Conservation (phyloP, 2,797 vertebrate genomes). For the Neopelma chrysocephalum region DNA sequence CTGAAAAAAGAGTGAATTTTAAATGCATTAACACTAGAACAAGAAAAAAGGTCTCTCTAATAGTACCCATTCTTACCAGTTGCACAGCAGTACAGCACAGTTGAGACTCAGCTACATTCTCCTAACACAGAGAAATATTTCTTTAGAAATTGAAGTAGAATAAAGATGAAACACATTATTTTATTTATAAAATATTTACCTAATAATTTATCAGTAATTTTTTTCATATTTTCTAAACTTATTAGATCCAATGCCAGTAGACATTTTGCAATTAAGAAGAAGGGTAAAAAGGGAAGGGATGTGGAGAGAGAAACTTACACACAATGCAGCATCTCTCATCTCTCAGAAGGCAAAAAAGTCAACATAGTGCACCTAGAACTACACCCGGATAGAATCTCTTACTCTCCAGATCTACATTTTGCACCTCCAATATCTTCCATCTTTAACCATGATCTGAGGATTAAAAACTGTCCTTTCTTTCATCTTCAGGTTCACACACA, state of each 20-base stretch:
- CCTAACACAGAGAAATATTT: neutral
- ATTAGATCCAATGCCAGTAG: neutral
- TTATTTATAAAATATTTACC: constrained; percentile 41
- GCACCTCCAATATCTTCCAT: neutral
- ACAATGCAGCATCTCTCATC: neutral
- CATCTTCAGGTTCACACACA: constrained; percentile 17
- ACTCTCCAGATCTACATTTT: neutral
- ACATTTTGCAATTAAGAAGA: neutral
- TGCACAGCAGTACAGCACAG: neutral
- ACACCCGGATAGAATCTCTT: neutral
- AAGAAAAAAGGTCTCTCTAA: neutral
- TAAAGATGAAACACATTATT: neutral
- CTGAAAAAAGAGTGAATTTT: neutral
- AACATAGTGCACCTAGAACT: neutral
- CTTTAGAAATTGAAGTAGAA: neutral
- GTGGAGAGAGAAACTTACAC: neutral
- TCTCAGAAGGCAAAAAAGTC: neutral
- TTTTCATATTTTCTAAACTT: neutral
- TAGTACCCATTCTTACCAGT: neutral
- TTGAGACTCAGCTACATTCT: neutral
- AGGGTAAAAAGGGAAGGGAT: neutral
- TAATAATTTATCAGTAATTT: neutral
- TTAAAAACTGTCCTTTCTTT: constrained; percentile 44
- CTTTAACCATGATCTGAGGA: neutral
- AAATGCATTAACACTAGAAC: neutral